Percentiles rank a stretch among this genome's conserved stretches.
Conservation (phyloP, 2,888 invertebrate species). For the Cheiracanthium punctorium region DNA sequence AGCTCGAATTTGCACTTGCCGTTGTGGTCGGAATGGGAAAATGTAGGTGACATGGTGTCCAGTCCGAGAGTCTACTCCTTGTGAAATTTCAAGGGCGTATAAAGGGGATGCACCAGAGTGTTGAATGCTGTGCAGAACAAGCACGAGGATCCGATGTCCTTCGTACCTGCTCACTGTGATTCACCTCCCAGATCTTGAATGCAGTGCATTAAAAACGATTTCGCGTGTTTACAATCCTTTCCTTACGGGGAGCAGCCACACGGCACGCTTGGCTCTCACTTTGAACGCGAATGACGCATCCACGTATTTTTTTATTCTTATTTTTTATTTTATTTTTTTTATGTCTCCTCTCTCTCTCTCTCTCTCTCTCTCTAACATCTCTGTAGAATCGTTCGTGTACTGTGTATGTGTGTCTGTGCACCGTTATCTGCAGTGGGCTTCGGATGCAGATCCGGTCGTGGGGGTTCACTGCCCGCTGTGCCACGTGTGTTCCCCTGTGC, state of each 20-base stretch:
- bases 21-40: too few relatives aligned
- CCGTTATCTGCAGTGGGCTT: conserved; percentile 1
- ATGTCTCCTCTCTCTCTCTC: not conserved
- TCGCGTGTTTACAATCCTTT: too few relatives aligned
- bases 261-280: not conserved
- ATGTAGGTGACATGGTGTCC: too few relatives aligned
- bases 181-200: not conserved
- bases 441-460: conserved; percentile 1
- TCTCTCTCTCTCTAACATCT: too few relatives aligned
- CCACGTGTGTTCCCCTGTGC: not conserved
- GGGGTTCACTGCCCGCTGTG: conserved; percentile 11
- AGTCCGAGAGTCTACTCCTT: too few relatives aligned
- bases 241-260: too few relatives aligned
- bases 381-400: not conserved
- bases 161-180: not conserved
- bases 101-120: too few relatives aligned
- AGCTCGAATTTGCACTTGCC: too few relatives aligned
- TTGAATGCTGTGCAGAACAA: too few relatives aligned
- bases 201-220: not conserved
- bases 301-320: not conserved
- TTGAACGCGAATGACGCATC: not conserved
- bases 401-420: not conserved
- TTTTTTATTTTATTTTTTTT: not conserved
- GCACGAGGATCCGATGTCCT: too few relatives aligned
- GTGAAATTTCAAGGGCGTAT: too few relatives aligned